phyloP scores from a whole-genome alignment of 2,797 vertebrate species.

The Danio kyathit region DNA sequence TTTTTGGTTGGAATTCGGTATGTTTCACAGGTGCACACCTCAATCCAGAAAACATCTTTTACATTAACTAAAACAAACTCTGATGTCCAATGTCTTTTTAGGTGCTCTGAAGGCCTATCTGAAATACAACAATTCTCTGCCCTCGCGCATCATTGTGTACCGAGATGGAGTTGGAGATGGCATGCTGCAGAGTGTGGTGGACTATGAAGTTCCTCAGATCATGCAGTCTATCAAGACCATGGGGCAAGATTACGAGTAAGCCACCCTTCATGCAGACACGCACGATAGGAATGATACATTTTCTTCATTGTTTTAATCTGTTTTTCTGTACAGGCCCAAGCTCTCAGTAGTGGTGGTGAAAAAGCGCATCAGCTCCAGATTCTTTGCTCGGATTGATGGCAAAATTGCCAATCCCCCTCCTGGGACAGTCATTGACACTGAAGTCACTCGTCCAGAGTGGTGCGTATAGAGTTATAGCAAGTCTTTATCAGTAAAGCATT shows the following conservation, averaged over 20 bases:
- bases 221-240: conserved; percentile 86
- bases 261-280: neutral
- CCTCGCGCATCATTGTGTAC: conserved; percentile 92
- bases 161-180: conserved; percentile 96
- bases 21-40: too few species aligned
- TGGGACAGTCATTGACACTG: conserved; percentile 89
- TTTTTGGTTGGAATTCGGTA: too few species aligned
- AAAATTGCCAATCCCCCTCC: conserved; percentile 88
- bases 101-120: conserved; percentile 87
- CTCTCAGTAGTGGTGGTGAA: conserved; percentile 94
- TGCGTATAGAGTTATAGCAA: conserved; percentile 58
- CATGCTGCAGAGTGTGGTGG: conserved; percentile 88
- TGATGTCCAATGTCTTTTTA: conserved; percentile 60
- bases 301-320: too few species aligned
- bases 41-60: too few species aligned
- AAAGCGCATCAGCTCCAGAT: conserved; percentile 88
- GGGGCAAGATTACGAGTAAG: conserved; percentile 87
- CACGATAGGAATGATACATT: neutral
- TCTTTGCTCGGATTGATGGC: conserved; percentile 81
- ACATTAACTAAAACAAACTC: neutral
- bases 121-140: conserved; percentile 85
- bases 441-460: conserved; percentile 95
- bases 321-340: conserved; percentile 81
- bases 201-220: conserved; percentile 91
- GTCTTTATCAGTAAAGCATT: neutral